Evolutionary conservation across 1,140 invertebrate genomes (phyloP), one percentile per base, ranked within the genome.

Genomic region (Sycophila sp.): DNA sequence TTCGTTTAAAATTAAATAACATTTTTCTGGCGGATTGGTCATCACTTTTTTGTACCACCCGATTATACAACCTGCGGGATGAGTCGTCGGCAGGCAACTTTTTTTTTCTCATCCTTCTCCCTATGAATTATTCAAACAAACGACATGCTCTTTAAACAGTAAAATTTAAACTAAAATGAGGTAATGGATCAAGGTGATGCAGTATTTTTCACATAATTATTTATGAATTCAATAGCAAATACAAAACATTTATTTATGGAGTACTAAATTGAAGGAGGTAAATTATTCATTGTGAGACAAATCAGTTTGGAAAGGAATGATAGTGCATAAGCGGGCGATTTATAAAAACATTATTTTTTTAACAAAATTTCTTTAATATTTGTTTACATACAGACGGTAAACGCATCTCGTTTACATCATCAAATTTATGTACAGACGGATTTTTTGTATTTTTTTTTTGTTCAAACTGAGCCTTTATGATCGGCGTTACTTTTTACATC

Each of bases 291-390:
- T n/a, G n/a, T n/a, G n/a, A n/a, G n/a, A n/a, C n/a, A n/a, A n/a
- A n/a, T n/a, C n/a, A n/a, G n/a, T n/a, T n/a, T n/a, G n/a, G n/a
- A n/a, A n/a, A n/a, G n/a, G n/a, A n/a, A n/a, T n/a, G n/a, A n/a
- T n/a, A n/a, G n/a, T n/a, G n/a, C n/a, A n/a, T n/a, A n/a, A n/a
- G n/a, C n/a, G n/a, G n/a, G n/a, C n/a, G n/a, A 49, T 63, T 32
- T 19, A 60, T 17, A 55, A 55, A n/a, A 51, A 49, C 10, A 19
- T 51, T 32, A 19, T 38, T 36, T 0, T 40, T 65, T 65, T 51
- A 69, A 60, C 55, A 69, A 60, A 69, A 65, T 65, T 65, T 51
- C 53, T 64, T 30, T 53, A 30, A 63, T 65, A 55, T 65, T 65
- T 55, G 13, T 53, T n/a, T n/a, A n/a, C n/a, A n/a, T n/a, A 69